Evolutionary conservation across 2,888 invertebrate species (phyloP), one percentile per base, ranked within the genome.

Genomic region (Papilio elwesi): DNA sequence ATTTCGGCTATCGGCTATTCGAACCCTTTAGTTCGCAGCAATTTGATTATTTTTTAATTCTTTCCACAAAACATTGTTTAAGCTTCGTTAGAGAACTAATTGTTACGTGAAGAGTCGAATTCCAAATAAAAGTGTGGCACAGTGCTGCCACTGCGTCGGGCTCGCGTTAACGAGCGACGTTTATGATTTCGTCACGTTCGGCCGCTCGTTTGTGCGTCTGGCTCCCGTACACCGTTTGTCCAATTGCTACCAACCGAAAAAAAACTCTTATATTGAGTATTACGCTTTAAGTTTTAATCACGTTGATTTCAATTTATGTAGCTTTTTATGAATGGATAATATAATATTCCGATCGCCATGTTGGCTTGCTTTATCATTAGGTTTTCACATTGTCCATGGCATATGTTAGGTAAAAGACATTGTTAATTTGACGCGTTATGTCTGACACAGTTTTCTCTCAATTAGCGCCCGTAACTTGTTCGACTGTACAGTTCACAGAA

Each of bases 101-200:
- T 65, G 65, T 51, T 16, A 43, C 36, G 26, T 62, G 67, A 49
- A 51, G 52, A 70, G 52, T 52, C 9, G 36, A 15, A 63, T 38
- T 53, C 67, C n/a, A 53, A 72, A 49, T 15, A 52, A 63, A 72
- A 71, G 57, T 43, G 16, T n/a, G 47, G 15, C n/a, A 12, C 62
- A 16, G 15, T 16, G 52, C 16, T 63, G 62, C 43, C 62, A 51
- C 55, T 26, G 10, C 12, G 26, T 5, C 57, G 36, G 59, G 38
- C 16, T 13, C 6, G 38, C 16, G 38, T 62, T 62, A 72, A 48
- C 64, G 57, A 57, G 15, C 55, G 49, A 64, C 63, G 49, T 51
- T 64, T 63, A 26, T 49, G 72, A 68, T 67, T 72, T 64, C 62
- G 55, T 68, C 73, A 68, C 68, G 68, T 64, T 47, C 63, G 49